Evolutionary conservation across 2,113 vertebrate species (phyloP).

Genomic region (Callopanchax toddi): DNA sequence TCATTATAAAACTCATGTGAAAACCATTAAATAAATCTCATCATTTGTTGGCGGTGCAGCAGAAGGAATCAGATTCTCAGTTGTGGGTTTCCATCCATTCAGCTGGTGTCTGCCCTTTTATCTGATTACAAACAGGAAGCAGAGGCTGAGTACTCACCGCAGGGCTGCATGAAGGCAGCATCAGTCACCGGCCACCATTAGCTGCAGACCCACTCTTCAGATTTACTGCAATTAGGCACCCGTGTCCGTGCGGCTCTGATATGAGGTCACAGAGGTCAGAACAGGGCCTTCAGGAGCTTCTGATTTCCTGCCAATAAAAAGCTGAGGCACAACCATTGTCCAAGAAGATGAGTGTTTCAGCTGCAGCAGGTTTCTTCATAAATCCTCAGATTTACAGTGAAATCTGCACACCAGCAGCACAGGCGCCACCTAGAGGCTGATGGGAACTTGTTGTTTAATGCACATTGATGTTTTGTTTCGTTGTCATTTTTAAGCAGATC

Average conservation of each 20-base stretch:
- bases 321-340: conserved; percentile 7
- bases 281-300: conserved; percentile 38
- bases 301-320: conserved; percentile 48
- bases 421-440: no score
- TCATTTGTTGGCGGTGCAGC: conserved; percentile 15
- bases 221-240: conserved; percentile 56
- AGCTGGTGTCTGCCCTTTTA: conserved; percentile 32
- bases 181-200: conserved; percentile 50
- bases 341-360: conserved; percentile 4
- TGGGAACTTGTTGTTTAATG: no score
- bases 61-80: conserved; percentile 31
- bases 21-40: conserved; percentile 47
- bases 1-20: conserved; percentile 32
- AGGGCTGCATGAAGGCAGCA: conserved; percentile 21
- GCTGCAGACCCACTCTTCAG: conserved; percentile 38
- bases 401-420: no score
- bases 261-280: conserved; percentile 40
- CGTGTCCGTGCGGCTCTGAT: conserved; percentile 33
- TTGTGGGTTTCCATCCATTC: conserved; percentile 25
- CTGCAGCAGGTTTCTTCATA: conserved; percentile 1
- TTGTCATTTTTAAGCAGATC: no score
- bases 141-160: conserved; percentile 35
- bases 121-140: conserved; percentile 56
- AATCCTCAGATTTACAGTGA: no score
- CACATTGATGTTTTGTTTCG: no score